Base-by-base conservation (phyloP, 2,797 vertebrate species). In the Halcyon smyrnensis region DNA sequence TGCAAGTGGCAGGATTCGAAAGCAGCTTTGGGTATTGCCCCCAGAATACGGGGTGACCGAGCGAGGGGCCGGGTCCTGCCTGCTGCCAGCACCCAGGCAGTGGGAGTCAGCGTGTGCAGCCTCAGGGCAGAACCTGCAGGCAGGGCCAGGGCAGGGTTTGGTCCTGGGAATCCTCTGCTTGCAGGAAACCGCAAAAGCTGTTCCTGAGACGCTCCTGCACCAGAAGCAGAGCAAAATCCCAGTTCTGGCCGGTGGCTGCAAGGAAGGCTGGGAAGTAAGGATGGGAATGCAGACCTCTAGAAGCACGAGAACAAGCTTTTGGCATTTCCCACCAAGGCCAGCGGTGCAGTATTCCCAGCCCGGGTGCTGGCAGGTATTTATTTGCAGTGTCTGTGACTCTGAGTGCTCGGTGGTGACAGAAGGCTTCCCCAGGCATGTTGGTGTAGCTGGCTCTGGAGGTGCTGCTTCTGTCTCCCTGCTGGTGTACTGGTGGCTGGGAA, bases 91-190 rank as follows among this genome's bases (percentile, higher is more conserved):
- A 75, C 3, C 10, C 59, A 37, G 25, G 15, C 11, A 13, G 46
- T 1, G 1, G 30, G 60, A 65, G 46, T 13, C 62, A 88, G 36
- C 1, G 2, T 1, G 1, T 51, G 45, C 36, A 70, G 34, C 65
- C 63, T 67, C 37, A 34, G 48, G 79, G 80, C n/a, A 51, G 56
- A 48, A 67, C 62, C 70, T 57, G 28, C 4, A 3, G 56, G 75
- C 39, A 25, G 24, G n/a, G 15, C 51, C 48, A 6, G 25, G n/a
- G 32, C 18, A 93, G 95, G 77, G 57, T 91, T 94, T 86, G 87
- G 57, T 92, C 84, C 94, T 96, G 84, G n/a, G 50, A 90, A 91
- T 95, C 84, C 92, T 96, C 65, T 90, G 90, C 90, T 95, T 93
- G 89, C 86, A 95, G 90, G 92, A 95, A 69, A 83, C 51, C 62